Base-by-base conservation (phyloP, 2,888 invertebrate species). In the Papilio protenor region DNA sequence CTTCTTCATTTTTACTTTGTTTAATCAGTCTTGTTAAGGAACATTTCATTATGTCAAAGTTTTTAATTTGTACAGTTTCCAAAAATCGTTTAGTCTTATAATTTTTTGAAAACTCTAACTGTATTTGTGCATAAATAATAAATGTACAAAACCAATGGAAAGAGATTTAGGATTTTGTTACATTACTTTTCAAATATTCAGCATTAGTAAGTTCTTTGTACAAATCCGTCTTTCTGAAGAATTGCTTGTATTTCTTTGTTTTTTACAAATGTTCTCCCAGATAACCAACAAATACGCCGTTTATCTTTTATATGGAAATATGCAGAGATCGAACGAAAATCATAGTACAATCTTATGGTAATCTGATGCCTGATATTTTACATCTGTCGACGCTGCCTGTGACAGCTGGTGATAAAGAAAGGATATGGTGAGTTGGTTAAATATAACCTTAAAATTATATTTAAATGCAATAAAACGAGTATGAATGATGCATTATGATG, bases 321-420 rank as follows among this genome's bases (percentile, higher is more conserved):
- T 64, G 16, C 40, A 66, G 66, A 66, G 61, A 66, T 66, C 40
- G 45, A 66, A 66, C 40, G 66, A 40, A 66, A 66, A 66, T 64
- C 64, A 18, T 66, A n/a, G 66, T 66, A 66, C 66, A 66, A 66
- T 66, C 66, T 66, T 66, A 66, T 66, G 66, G 40, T 40, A 66
- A 66, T 66, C 45, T 21, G 40, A 64, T 64, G 64, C n/a, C 40
- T 64, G 66, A 66, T 66, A 66, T 66, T 66, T 66, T 40, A 66
- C 66, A 66, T 66, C 66, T 40, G 66, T 66, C 40, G 66, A 40
- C n/a, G n/a, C 66, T 66, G 66, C 40, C 40, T 11, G 66, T 66
- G 66, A 66, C 66, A 66, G 66, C 45, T 66, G 66, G 45, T 21
- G 40, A 40, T 66, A 11, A 66, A 66, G n/a, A 40, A 40, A 45